These are phyloP conservation scores for Rhinolophus ferrumequinum DNA, from an alignment of 2,113 vertebrate genomes.

Conservation along the genomic window DNA sequence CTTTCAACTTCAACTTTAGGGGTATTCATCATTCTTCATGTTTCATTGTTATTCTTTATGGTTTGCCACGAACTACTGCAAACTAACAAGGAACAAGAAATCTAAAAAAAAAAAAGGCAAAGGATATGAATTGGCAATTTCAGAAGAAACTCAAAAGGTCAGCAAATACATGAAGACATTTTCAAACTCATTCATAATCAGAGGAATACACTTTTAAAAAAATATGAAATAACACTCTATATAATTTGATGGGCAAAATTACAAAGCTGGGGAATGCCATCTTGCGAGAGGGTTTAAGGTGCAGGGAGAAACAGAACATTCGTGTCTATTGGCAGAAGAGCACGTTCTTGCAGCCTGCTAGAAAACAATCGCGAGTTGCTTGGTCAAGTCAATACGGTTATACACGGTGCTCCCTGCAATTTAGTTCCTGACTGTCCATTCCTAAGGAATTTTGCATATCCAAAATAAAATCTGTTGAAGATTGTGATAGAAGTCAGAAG, in stretches of 20 bases:
- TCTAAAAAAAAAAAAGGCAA: background rate
- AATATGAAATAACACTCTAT: background rate
- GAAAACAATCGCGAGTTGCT: background rate
- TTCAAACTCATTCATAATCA: background rate
- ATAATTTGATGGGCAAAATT: background rate
- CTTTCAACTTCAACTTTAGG: background rate
- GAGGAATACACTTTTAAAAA: background rate
- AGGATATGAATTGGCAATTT: background rate
- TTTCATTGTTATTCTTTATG: conserved; percentile 19
- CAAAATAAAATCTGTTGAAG: background rate
- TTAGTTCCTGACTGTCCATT: background rate
- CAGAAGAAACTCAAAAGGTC: conserved; percentile 20
- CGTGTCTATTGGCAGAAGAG: background rate
- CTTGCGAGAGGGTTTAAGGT: background rate
- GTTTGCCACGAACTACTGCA: background rate
- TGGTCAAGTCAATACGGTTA: background rate
- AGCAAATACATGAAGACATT: background rate
- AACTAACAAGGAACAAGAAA: conserved; percentile 19
- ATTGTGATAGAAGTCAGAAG: background rate
- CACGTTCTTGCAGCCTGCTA: background rate
- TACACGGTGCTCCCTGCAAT: background rate
- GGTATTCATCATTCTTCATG: background rate
- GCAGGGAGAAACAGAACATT: background rate
- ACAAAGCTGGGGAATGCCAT: background rate
- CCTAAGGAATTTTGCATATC: background rate